Conservation (phyloP, 2,888 invertebrate species). For the Clepsis dumicolana region DNA sequence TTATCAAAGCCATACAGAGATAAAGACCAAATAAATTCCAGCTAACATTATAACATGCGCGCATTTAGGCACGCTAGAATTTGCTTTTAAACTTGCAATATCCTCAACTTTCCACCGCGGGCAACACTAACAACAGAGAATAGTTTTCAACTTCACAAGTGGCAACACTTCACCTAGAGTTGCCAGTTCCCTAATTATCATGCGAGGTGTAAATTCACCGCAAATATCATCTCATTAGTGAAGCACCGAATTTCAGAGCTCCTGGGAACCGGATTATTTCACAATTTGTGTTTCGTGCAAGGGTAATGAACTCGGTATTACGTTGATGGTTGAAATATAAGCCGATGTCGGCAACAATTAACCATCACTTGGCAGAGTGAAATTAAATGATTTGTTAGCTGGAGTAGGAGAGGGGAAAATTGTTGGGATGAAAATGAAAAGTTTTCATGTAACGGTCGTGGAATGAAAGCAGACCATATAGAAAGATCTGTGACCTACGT, state of each 20-base stretch:
- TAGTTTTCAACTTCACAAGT: neutral
- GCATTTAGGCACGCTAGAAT: too few relatives aligned
- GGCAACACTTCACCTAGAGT: neutral
- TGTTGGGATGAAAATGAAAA: neutral
- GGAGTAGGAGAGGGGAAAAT: neutral
- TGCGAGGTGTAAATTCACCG: constrained; percentile 8
- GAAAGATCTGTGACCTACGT: too few relatives aligned
- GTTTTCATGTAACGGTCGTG: too few relatives aligned
- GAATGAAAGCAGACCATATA: too few relatives aligned
- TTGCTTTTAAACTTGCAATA: neutral
- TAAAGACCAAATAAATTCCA: too few relatives aligned
- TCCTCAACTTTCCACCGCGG: neutral
- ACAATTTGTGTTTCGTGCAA: neutral
- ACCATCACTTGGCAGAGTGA: neutral
- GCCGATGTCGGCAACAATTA: constrained; percentile 1
- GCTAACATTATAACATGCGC: too few relatives aligned
- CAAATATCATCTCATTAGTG: constrained; percentile 14
- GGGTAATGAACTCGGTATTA: neutral
- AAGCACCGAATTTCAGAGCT: neutral
- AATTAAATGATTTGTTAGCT: neutral
- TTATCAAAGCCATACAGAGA: too few relatives aligned
- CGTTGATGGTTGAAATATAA: neutral
- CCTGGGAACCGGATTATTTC: constrained; percentile 4
- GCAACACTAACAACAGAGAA: neutral
- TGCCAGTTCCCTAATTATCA: constrained; percentile 3